Evolutionary conservation across 2,797 vertebrate genomes (phyloP), one percentile per base, ranked within the genome.

Genomic region (Petrocephalus sullivani): DNA sequence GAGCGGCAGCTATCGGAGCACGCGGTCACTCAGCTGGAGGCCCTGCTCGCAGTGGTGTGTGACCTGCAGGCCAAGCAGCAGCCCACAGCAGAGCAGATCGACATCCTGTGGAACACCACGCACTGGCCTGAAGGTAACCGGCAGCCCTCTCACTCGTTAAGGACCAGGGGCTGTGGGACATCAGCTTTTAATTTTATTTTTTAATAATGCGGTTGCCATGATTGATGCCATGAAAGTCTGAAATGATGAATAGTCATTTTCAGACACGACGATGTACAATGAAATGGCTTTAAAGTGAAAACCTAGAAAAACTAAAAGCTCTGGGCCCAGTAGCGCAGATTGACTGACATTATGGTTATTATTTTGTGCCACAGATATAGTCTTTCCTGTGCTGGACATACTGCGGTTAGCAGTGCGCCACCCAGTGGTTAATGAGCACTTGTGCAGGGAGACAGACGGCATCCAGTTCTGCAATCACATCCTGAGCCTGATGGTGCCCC

Each of bases 311-410:
- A 56, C 21, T 28, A 16, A 23, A 23, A 28, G 1, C 6, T 19
- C n/a, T 60, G 19, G 23, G 5, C 46, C n/a, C 23, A 53, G 5
- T 0, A 2, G 16, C 0, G 37, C 54, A 81, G 33, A 21, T 58
- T 9, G 7, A 61, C 33, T 49, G 9, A 87, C 37, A 61, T 28
- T 23, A 12, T 28, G 46, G 9, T 83, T 53, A 83, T 82, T 16
- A 19, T 83, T 83, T n/a, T 90, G 88, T 16, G 14, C 88, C 90
- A 4, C 90, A 99, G 98, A 99, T 92, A 98, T 99, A 88, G 97
- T 99, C 49, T 99, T 99, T 92, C 98, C 98, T 90, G 96, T 97
- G 8, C 94, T 99, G 96, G 98, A 99, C 92, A 97, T 99, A 90
- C 94, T 99, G 94, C 97, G 98, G 51, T 93, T 99, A 92, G 97